phyloP scores from a whole-genome alignment of 2,113 vertebrate species.

The Turnix velox region DNA sequence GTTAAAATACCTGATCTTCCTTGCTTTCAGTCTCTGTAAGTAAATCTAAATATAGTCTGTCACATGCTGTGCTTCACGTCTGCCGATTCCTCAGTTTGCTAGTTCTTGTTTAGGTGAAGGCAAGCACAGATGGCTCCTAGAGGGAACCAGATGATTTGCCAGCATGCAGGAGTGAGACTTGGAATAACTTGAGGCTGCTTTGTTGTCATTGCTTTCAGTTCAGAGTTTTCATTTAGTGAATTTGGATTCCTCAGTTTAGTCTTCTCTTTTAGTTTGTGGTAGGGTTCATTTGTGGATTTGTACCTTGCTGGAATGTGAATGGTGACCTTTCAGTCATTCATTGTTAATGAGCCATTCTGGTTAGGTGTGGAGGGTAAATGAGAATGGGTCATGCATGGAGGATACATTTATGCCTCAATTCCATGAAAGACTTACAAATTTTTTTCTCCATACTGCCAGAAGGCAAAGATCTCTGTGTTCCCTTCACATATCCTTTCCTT shows the following conservation, averaged over 20 bases:
- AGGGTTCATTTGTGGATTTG: not conserved
- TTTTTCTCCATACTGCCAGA: not conserved
- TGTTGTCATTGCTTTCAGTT: not conserved
- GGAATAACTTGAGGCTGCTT: not conserved
- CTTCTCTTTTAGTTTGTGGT: not conserved
- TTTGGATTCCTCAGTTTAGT: not conserved
- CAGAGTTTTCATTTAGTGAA: not conserved
- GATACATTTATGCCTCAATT: not conserved
- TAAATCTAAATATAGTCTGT: not conserved
- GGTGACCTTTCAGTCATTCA: not conserved
- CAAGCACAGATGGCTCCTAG: constrained; percentile 31
- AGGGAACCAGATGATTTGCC: not conserved
- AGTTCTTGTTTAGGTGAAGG: not conserved
- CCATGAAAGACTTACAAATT: rapidly evolving
- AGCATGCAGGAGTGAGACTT: not conserved
- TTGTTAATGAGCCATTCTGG: not conserved
- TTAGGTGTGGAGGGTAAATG: not conserved
- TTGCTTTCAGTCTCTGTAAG: not conserved
- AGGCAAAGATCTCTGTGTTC: not conserved
- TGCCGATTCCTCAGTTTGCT: constrained; percentile 22
- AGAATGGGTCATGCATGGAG: not conserved
- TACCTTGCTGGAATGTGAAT: not conserved
- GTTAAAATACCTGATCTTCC: not conserved
- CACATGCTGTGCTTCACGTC: not conserved
- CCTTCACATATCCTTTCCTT: not conserved